Percentiles rank a stretch among this genome's conserved stretches.
Evolutionary conservation across 2,797 vertebrate genomes (phyloP).

Genomic region (Lophotriccus pileatus): DNA sequence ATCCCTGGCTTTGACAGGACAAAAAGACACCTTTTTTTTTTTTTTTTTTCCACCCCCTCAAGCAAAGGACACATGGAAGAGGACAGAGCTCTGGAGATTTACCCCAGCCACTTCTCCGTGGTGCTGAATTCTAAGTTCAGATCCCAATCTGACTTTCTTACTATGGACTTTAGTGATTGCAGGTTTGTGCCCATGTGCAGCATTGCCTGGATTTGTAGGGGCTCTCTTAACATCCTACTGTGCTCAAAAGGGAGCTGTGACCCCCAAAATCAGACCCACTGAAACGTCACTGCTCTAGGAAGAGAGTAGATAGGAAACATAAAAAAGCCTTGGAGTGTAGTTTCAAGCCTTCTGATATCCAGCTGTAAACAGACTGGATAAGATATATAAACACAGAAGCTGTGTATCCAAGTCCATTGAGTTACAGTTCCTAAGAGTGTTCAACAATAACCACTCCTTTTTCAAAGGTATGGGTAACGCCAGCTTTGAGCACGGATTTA

Average conservation of each 20-base stretch:
- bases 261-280: neutral
- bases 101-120: neutral
- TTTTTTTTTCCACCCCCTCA: no score
- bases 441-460: neutral
- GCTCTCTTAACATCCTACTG: neutral
- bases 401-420: neutral
- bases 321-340: neutral
- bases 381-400: neutral
- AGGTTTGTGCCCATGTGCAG: neutral
- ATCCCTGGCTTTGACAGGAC: neutral
- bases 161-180: neutral
- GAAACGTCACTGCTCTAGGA: neutral
- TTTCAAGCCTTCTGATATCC: neutral
- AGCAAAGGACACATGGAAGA: neutral
- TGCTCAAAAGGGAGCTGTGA: neutral
- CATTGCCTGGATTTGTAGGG: fast-evolving
- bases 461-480: neutral
- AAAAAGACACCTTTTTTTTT: no score
- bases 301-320: neutral
- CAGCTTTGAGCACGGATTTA: neutral
- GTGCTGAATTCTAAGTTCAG: neutral
- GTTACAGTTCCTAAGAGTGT: neutral
- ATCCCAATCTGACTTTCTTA: neutral
- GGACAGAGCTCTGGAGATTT: neutral
- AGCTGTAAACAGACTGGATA: neutral